phyloP scores from a whole-genome alignment of 2,888 invertebrate species.

The Anthophora plumipes region DNA sequence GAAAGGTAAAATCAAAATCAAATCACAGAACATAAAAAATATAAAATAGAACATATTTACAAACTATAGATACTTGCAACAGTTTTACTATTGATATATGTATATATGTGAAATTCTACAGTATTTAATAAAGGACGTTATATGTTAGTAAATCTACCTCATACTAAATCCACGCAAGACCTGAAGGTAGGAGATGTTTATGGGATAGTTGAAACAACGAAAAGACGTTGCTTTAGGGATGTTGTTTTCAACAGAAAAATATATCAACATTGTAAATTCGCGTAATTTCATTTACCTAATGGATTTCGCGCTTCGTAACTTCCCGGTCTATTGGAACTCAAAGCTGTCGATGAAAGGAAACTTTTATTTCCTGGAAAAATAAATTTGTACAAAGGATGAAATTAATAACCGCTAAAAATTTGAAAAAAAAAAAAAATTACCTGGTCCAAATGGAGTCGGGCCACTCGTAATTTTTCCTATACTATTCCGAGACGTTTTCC shows the following conservation, averaged over 20 bases:
- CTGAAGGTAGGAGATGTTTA: slow-evolving; percentile 76
- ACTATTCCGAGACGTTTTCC: slow-evolving; percentile 75
- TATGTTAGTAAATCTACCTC: slow-evolving; percentile 81
- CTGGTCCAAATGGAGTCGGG: slow-evolving; percentile 87
- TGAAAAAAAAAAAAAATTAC: slow-evolving; percentile 65
- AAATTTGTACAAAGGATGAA: slow-evolving; percentile 1
- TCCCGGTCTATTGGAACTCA: slow-evolving; percentile 77
- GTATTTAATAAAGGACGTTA: slow-evolving; percentile 64
- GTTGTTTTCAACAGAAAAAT: slow-evolving; percentile 54
- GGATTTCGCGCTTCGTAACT: slow-evolving; percentile 81
- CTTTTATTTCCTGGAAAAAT: slow-evolving; percentile 78
- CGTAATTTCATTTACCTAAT: slow-evolving; percentile 77
- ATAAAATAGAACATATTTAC: slow-evolving; percentile 43
- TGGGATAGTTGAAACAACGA: slow-evolving; percentile 66
- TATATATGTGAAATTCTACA: slow-evolving; percentile 50
- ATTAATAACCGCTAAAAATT: background rate
- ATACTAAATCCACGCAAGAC: slow-evolving; percentile 83
- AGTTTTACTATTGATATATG: slow-evolving; percentile 37
- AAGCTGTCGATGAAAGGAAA: slow-evolving; percentile 79
- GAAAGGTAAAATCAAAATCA: slow-evolving; percentile 76
- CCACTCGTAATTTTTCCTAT: slow-evolving; percentile 86
- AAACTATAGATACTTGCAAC: slow-evolving; percentile 38
- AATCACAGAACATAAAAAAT: slow-evolving; percentile 62
- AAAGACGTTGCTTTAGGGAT: slow-evolving; percentile 59
- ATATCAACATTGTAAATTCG: slow-evolving; percentile 58